These are phyloP conservation scores for Anorthoa munda DNA, from an alignment of 2,888 invertebrate genomes.

Conservation along the genomic window DNA sequence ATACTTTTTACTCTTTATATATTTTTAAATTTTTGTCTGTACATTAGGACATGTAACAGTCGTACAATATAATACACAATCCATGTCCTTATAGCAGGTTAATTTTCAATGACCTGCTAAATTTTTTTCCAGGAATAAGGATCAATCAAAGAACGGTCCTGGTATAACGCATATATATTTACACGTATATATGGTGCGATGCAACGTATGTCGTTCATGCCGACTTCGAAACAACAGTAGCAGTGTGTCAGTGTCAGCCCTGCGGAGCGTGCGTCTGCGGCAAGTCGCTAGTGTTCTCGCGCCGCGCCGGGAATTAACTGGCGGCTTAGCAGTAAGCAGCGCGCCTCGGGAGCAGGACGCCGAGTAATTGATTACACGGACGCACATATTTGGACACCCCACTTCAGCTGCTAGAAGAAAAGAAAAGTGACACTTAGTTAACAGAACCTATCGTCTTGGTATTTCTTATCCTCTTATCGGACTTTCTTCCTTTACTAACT, in stretches of 20 bases:
- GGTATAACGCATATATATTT: too few species aligned
- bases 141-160: too few species aligned
- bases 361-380: conserved; percentile 33
- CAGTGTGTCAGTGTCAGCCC: conserved; percentile 15
- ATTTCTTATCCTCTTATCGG: background rate
- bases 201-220: background rate
- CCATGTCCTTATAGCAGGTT: background rate
- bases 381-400: conserved; percentile 6
- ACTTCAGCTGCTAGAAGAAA: conserved; percentile 1
- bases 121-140: too few species aligned
- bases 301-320: background rate
- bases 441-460: background rate
- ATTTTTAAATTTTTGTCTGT: too few species aligned
- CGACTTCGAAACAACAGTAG: background rate
- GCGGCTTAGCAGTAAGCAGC: background rate
- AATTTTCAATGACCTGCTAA: too few species aligned
- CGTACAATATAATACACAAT: background rate
- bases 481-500: background rate
- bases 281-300: background rate
- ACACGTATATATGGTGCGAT: background rate
- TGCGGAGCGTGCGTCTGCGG: conserved; percentile 16
- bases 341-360: background rate
- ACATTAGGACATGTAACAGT: background rate
- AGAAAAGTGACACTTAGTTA: background rate
- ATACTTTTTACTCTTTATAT: too few species aligned